Conservation (phyloP, 2,113 vertebrate species). For the Lucifuga dentata region DNA sequence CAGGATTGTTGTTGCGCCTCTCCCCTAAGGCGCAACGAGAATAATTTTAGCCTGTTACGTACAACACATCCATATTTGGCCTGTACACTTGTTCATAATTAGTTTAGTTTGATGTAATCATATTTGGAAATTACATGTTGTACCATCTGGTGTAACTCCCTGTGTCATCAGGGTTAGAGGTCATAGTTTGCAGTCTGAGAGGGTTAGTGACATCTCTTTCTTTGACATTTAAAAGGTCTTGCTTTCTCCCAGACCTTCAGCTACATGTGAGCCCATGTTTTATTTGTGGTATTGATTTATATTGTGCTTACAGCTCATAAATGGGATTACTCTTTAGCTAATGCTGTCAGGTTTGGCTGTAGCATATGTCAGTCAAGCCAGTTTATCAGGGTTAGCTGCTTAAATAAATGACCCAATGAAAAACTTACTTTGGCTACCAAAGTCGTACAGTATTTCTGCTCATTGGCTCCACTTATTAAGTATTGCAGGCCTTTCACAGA, state of each 20-base stretch:
- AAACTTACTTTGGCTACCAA: too few relatives aligned
- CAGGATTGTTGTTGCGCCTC: conserved; percentile 8
- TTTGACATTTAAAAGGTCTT: conserved; percentile 72
- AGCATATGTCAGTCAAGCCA: neutral
- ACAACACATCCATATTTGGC: conserved; percentile 39
- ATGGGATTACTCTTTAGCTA: neutral
- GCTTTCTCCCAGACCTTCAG: conserved; percentile 48
- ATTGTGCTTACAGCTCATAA: neutral
- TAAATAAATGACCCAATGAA: too few relatives aligned
- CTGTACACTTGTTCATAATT: conserved; percentile 47
- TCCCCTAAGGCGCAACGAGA: conserved; percentile 13
- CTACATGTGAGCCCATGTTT: conserved; percentile 3
- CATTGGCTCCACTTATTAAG: conserved; percentile 5
- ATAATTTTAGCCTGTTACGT: conserved; percentile 52
- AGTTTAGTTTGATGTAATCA: conserved; percentile 63
- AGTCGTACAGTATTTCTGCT: conserved; percentile 4
- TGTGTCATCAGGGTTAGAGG: conserved; percentile 44
- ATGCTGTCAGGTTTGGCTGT: neutral
- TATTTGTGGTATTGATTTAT: conserved; percentile 50
- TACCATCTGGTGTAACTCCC: conserved; percentile 21
- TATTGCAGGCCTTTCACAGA: neutral
- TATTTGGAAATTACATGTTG: conserved; percentile 43
- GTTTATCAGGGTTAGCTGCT: neutral
- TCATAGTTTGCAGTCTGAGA: conserved; percentile 56
- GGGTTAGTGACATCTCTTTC: conserved; percentile 1